phyloP scores from a whole-genome alignment of 2,113 vertebrate genomes.

The Eublepharis macularius region DNA sequence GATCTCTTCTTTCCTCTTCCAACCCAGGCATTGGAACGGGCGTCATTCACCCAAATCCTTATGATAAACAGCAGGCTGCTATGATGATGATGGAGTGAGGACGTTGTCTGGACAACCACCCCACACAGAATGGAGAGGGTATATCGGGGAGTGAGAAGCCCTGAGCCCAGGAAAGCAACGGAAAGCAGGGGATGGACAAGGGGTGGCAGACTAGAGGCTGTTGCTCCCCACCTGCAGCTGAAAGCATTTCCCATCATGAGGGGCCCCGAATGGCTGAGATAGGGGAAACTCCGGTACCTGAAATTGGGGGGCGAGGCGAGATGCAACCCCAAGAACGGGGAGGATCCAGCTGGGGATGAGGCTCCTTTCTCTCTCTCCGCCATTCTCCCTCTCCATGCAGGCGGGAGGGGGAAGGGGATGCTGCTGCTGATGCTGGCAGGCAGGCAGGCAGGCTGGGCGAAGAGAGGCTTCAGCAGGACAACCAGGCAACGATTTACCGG shows the following conservation, averaged over 20 bases:
- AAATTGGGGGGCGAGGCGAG: constrained; percentile 83
- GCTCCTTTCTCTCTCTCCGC: constrained; percentile 86
- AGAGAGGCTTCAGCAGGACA: constrained; percentile 15
- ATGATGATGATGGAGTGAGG: neutral
- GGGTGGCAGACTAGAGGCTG: neutral
- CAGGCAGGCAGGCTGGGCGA: constrained; percentile 16
- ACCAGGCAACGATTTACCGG: constrained; percentile 8
- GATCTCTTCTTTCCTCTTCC: neutral
- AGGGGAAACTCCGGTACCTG: constrained; percentile 72
- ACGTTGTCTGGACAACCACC: neutral
- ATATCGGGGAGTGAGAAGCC: neutral
- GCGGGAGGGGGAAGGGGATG: constrained; percentile 22
- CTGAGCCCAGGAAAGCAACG: constrained; percentile 9
- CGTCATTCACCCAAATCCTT: neutral
- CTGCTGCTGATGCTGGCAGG: constrained; percentile 19
- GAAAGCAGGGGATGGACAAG: neutral
- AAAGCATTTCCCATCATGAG: neutral
- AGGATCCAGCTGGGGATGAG: constrained; percentile 76
- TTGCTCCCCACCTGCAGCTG: neutral
- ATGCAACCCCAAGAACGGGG: constrained; percentile 79
- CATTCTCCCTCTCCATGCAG: constrained; percentile 78
- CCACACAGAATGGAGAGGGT: neutral
- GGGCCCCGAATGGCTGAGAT: neutral
- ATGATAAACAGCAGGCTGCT: neutral
- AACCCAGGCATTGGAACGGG: neutral